Evolutionary conservation across 2,113 vertebrate genomes (phyloP).

Genomic region (Sula dactylatra): DNA sequence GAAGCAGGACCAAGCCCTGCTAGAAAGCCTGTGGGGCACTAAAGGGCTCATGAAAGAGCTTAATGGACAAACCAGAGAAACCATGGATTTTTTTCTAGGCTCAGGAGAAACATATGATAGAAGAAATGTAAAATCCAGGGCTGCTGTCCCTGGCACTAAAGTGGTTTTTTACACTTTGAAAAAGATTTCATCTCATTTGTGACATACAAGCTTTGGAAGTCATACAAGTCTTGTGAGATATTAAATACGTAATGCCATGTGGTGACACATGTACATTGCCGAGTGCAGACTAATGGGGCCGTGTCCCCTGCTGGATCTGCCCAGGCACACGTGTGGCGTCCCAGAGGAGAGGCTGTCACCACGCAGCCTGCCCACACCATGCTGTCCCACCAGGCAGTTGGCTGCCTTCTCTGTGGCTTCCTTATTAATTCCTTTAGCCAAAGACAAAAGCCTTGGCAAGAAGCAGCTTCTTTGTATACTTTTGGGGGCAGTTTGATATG

Average conservation of each 20-base stretch:
- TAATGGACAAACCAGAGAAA: not conserved
- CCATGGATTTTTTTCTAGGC: not conserved
- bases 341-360: not conserved
- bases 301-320: not conserved
- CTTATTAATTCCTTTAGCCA: not conserved
- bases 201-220: not conserved
- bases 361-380: not conserved
- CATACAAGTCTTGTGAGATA: not conserved
- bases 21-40: not conserved
- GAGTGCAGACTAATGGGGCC: not conserved
- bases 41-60: not conserved
- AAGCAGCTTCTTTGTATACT: not conserved
- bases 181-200: not conserved
- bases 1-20: not conserved
- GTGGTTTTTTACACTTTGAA: not conserved
- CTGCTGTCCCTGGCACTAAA: not conserved
- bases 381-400: not conserved
- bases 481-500: not conserved
- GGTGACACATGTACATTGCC: not conserved
- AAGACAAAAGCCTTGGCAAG: not conserved
- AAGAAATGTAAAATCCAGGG: not conserved
- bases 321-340: accelerated
- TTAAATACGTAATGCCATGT: not conserved
- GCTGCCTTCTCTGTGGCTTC: not conserved
- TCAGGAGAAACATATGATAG: not conserved